Conservation (phyloP, 2,113 vertebrate species). For the Atlantisia rogersi region DNA sequence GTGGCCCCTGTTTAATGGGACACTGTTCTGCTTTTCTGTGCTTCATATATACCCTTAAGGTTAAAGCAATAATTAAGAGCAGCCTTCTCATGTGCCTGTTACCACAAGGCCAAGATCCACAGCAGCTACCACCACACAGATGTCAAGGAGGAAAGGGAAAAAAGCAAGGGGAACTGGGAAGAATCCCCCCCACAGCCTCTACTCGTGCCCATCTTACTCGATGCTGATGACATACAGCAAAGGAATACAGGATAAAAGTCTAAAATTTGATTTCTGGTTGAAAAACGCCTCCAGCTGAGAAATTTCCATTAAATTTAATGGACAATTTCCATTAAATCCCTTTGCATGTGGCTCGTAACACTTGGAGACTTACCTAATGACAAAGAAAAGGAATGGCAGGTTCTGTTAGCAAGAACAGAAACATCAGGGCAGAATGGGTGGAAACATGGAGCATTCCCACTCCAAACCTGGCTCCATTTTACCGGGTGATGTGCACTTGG, state of each 20-base stretch:
- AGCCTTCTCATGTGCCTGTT: background rate
- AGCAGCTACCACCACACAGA: background rate
- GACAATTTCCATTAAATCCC: background rate
- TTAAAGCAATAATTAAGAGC: conserved; percentile 65
- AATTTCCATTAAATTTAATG: background rate
- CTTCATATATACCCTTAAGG: conserved; percentile 6
- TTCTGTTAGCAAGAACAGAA: background rate
- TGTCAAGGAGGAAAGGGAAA: conserved; percentile 13
- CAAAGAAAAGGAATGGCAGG: background rate
- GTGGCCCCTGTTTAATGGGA: background rate
- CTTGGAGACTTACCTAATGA: background rate
- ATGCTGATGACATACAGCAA: background rate
- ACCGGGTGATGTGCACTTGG: rapidly evolving
- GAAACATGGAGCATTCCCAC: background rate
- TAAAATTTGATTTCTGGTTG: conserved; percentile 39
- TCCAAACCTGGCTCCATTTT: background rate
- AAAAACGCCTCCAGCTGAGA: background rate
- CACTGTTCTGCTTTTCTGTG: background rate
- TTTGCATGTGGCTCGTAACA: background rate
- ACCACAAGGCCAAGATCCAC: conserved; percentile 12
- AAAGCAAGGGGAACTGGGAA: conserved; percentile 37
- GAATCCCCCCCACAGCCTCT: background rate
- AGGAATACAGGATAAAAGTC: conserved; percentile 50
- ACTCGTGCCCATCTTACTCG: background rate
- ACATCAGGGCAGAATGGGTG: background rate